These are phyloP conservation scores for Drosophila conformis DNA, from an alignment of 2,888 invertebrate genomes.

Conservation along the genomic window DNA sequence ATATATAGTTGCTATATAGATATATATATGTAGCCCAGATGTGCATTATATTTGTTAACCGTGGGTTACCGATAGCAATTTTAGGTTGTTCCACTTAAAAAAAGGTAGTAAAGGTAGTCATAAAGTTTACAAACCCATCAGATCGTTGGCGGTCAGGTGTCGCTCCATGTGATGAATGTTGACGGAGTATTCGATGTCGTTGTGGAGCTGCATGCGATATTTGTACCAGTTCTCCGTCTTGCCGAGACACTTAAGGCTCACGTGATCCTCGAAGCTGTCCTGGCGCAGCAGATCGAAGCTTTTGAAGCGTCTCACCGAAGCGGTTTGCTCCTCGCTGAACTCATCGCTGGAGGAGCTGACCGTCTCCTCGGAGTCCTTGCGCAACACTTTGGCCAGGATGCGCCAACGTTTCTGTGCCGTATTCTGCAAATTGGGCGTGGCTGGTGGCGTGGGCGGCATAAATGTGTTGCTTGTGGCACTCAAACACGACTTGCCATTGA, in stretches of 20 bases:
- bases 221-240: constrained; percentile 87
- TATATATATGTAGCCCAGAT: no score
- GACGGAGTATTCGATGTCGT: constrained; percentile 85
- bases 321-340: constrained; percentile 84
- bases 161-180: constrained; percentile 88
- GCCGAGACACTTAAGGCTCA: constrained; percentile 84
- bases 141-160: constrained; percentile 89
- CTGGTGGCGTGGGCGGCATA: constrained; percentile 82
- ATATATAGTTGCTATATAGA: not conserved
- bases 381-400: constrained; percentile 88
- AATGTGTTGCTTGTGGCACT: constrained; percentile 28
- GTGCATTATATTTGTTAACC: no score
- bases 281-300: constrained; percentile 87
- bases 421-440: constrained; percentile 81
- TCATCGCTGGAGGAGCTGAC: constrained; percentile 83
- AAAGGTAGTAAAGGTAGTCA: not conserved
- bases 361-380: constrained; percentile 84
- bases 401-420: constrained; percentile 89
- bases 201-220: constrained; percentile 86
- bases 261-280: constrained; percentile 85
- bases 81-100: not conserved
- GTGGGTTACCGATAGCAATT: not conserved
- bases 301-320: constrained; percentile 87
- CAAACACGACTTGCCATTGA: constrained; percentile 39
- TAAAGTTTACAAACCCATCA: constrained; percentile 86